Conservation (phyloP, 2,797 vertebrate genomes). For the Hylomyscus alleni region DNA sequence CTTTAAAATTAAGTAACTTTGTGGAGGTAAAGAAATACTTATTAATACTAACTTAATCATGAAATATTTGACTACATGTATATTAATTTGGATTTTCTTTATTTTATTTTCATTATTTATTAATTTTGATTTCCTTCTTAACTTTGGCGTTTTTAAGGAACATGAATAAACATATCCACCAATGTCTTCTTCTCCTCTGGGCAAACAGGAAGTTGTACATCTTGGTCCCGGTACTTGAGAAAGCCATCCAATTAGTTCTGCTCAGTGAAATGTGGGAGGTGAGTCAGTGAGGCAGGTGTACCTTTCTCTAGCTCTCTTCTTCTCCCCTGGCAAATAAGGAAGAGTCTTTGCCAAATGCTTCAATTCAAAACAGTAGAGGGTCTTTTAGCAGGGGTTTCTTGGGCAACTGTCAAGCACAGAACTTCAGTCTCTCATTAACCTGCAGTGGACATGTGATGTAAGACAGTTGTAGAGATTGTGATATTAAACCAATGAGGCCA, state of each 20-base stretch:
- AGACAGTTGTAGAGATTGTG: neutral
- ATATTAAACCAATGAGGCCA: neutral
- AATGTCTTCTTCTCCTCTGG: neutral
- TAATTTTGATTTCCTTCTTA: slow-evolving; percentile 31
- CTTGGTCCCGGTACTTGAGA: neutral
- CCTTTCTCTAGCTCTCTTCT: neutral
- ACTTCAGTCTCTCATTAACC: neutral
- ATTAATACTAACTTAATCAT: slow-evolving; percentile 45
- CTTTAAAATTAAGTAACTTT: slow-evolving; percentile 54
- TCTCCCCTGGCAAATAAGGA: neutral
- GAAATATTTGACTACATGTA: neutral
- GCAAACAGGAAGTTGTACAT: neutral
- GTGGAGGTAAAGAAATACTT: slow-evolving; percentile 18
- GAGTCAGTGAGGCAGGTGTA: neutral
- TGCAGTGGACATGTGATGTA: neutral
- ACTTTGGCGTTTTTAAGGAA: neutral
- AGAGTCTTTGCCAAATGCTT: neutral
- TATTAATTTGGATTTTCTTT: slow-evolving; percentile 38
- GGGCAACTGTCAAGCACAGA: neutral
- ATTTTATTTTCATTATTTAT: slow-evolving; percentile 50
- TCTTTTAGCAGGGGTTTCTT: neutral
- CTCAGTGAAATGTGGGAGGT: neutral
- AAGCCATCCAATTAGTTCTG: neutral
- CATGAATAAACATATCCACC: slow-evolving; percentile 5
- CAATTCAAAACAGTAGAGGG: neutral